A percentile compares a stretch with the other conserved stretches of the same genome.
Conservation (phyloP, 92 coral and sea anemone genomes). For the Plumapathes pennacea region DNA sequence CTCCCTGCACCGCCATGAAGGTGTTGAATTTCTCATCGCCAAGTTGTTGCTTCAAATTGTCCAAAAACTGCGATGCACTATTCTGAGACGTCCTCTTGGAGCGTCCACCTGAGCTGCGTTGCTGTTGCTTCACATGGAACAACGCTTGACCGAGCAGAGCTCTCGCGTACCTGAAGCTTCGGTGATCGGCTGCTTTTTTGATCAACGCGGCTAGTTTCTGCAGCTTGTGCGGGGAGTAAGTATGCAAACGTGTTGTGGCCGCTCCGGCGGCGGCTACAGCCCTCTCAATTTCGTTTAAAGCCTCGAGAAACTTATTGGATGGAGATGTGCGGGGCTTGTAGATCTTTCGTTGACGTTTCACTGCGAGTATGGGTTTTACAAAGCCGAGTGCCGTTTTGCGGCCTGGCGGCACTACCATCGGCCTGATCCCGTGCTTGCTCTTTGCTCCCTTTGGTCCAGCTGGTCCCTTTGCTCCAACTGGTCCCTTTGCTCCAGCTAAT, state of each 20-base stretch:
- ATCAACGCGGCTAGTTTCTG: not conserved
- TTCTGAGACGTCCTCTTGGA: conserved; percentile 50
- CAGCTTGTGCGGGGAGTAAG: conserved; percentile 2
- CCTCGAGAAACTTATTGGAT: conserved; percentile 74
- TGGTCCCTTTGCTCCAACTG: too few species aligned
- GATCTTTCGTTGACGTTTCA: conserved; percentile 40
- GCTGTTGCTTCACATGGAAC: conserved; percentile 16
- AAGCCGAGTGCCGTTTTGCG: not conserved
- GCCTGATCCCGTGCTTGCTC: too few species aligned
- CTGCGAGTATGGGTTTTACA: conserved; percentile 11
- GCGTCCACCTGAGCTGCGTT: conserved; percentile 16
- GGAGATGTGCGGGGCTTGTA: conserved; percentile 63
- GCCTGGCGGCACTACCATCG: too few species aligned
- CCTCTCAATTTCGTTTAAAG: conserved; percentile 73
- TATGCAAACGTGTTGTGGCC: conserved; percentile 4
- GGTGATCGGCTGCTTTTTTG: conserved; percentile 9
- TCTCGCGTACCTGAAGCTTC: conserved; percentile 33
- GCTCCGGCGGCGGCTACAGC: conserved; percentile 68
- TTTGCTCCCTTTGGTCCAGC: too few species aligned
- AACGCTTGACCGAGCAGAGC: conserved; percentile 51
- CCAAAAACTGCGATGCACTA: conserved; percentile 50
- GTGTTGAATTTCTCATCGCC: conserved; percentile 66
- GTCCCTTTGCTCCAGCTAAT: too few species aligned
- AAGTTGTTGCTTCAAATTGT: conserved; percentile 50
- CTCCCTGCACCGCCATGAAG: conserved; percentile 87